These are phyloP conservation scores for Sceloporus undulatus DNA, from an alignment of 2,113 vertebrate genomes.

Conservation along the genomic window DNA sequence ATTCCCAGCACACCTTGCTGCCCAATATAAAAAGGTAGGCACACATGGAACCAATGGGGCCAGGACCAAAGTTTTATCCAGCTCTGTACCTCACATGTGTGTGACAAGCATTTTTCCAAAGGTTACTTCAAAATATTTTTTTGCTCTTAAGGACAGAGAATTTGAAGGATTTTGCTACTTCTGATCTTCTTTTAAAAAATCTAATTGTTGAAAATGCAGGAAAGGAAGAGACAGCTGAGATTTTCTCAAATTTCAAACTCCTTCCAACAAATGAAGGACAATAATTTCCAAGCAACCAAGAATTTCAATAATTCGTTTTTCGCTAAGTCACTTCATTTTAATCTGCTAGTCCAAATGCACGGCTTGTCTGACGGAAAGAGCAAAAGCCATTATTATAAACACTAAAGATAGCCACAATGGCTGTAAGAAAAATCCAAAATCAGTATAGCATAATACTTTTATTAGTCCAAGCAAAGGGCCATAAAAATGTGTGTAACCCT, in stretches of 20 bases:
- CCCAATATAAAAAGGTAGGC: not conserved
- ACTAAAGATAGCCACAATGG: not conserved
- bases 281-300: not conserved
- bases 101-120: not conserved
- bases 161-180: not conserved
- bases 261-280: conserved; percentile 28
- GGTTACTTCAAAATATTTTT: not conserved
- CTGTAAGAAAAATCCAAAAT: not conserved
- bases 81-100: not conserved
- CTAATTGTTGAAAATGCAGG: not conserved
- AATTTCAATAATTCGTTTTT: not conserved
- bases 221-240: fast-evolving
- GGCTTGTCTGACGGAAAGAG: not conserved
- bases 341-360: not conserved
- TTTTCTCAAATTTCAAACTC: conserved; percentile 16
- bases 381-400: not conserved
- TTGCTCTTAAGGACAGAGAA: no score
- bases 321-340: not conserved
- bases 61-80: not conserved
- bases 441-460: not conserved
- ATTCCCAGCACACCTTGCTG: not conserved
- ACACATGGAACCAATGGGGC: not conserved
- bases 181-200: not conserved
- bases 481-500: not conserved
- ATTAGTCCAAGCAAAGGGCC: not conserved